Evolutionary conservation across 2,113 vertebrate genomes (phyloP), one percentile per base, ranked within the genome.

Genomic region (Galeopterus variegatus): DNA sequence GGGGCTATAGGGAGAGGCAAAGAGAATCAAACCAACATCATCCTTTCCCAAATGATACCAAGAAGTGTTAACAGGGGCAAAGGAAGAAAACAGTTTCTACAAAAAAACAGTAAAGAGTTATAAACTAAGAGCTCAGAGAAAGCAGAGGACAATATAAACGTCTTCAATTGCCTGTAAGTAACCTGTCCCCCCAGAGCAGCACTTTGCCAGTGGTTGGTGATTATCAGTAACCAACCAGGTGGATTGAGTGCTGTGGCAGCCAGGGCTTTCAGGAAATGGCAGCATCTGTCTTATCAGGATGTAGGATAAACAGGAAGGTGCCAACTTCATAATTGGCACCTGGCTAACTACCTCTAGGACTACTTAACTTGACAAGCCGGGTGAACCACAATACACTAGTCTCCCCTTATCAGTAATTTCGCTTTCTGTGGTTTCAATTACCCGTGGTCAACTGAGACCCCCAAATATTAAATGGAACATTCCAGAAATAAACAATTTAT

Each of bases 151-250:
- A 24, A 8, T 48, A 3, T 45, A 28, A 36, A 18, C 12, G 4
- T 48, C 50, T 41, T 21, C 26, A 28, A 0, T 33, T 48, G 21
- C 45, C 73, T 52, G 12, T n/a, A 24, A 91, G 80, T 54, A 70
- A 76, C 48, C 41, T 1, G 15, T 8, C 33, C 19, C 45, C 24
- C 13, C 13, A 62, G 70, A 65, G 26, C 4, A 45, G 33, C 1
- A 3, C 75, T 23, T 33, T 54, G 56, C 4, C 0, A 0, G 33
- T 21, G 58, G 28, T 17, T 33, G 0, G 18, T 65, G 19, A 14
- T 58, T 76, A 31, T 13, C 70, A 36, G 28, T 4, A 70, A 48
- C 76, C 85, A 17, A 31, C n/a, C 8, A 1, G 62, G 67, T 45
- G 6, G 21, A 12, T 13, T 1, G 24, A 88, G 54, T 15, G 15